phyloP scores from a whole-genome alignment of 2,797 vertebrate genomes.

The Catharus ustulatus region DNA sequence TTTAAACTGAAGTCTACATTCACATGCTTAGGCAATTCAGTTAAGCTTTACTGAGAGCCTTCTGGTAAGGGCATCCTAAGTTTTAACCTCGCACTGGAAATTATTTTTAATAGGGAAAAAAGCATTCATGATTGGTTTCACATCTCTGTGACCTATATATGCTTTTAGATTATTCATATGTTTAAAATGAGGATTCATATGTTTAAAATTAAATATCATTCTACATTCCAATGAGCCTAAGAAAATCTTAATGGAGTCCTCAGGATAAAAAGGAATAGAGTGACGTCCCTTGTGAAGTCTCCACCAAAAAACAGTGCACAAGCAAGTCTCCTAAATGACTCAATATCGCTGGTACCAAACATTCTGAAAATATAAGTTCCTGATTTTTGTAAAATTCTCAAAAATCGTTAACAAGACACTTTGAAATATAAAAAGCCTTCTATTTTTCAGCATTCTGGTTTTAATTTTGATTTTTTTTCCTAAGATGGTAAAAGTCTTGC shows the following conservation, averaged over 20 bases:
- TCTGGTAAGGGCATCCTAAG: background rate
- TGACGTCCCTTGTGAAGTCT: background rate
- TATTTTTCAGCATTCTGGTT: background rate
- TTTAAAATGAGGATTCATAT: background rate
- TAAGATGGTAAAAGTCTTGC: background rate
- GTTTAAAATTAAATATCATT: background rate
- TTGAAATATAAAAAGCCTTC: background rate
- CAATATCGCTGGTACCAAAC: background rate
- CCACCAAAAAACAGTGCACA: background rate
- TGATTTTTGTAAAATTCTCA: background rate
- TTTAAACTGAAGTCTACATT: background rate
- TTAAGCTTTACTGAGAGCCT: background rate
- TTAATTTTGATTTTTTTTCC: background rate
- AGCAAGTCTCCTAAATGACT: background rate
- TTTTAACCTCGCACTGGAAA: background rate
- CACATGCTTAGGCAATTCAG: background rate
- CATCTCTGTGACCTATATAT: background rate
- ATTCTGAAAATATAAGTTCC: background rate
- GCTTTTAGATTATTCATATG: background rate
- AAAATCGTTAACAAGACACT: background rate
- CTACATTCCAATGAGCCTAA: background rate
- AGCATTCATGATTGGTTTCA: rapidly evolving
- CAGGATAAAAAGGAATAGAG: background rate
- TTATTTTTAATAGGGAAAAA: background rate
- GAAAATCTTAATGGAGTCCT: background rate